Conservation (phyloP, 2,797 vertebrate genomes). For the Bradypodion ventrale region DNA sequence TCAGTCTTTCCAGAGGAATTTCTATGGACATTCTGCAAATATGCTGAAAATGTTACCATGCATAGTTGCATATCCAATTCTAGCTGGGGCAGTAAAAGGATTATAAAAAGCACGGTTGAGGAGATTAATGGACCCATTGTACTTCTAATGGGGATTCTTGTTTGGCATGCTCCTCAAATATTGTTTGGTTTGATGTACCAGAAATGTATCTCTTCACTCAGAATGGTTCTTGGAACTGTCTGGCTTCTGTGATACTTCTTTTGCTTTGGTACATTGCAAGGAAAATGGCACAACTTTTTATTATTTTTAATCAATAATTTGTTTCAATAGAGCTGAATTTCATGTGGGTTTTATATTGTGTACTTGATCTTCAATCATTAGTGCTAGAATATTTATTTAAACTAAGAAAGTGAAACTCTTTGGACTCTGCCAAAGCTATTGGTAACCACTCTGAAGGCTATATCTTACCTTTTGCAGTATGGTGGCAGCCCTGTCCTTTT, state of each 20-base stretch:
- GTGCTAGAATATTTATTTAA: slow-evolving; percentile 2
- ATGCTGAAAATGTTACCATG: slow-evolving; percentile 8
- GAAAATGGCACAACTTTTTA: not conserved
- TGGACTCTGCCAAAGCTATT: not conserved
- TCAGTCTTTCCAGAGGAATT: not conserved
- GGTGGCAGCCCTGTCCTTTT: not conserved
- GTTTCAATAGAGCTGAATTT: slow-evolving; percentile 13
- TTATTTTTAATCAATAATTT: slow-evolving; percentile 4
- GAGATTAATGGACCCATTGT: slow-evolving; percentile 19
- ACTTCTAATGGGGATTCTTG: slow-evolving; percentile 36
- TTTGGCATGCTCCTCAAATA: slow-evolving; percentile 33
- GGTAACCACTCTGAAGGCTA: not conserved
- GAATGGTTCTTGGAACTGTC: slow-evolving; percentile 7
- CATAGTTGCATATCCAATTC: slow-evolving; percentile 7
- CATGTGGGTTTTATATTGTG: not conserved
- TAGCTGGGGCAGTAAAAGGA: slow-evolving; percentile 17
- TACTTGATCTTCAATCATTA: slow-evolving; percentile 11
- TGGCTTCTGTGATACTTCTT: slow-evolving; percentile 1
- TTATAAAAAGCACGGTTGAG: slow-evolving; percentile 7
- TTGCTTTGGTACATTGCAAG: not conserved
- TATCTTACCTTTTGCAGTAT: not conserved
- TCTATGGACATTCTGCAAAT: not conserved
- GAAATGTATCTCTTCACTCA: slow-evolving; percentile 5
- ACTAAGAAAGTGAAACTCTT: not conserved
- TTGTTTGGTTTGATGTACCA: slow-evolving; percentile 15